Base-by-base conservation (phyloP, 1,140 invertebrate species). In the Apis florea region DNA sequence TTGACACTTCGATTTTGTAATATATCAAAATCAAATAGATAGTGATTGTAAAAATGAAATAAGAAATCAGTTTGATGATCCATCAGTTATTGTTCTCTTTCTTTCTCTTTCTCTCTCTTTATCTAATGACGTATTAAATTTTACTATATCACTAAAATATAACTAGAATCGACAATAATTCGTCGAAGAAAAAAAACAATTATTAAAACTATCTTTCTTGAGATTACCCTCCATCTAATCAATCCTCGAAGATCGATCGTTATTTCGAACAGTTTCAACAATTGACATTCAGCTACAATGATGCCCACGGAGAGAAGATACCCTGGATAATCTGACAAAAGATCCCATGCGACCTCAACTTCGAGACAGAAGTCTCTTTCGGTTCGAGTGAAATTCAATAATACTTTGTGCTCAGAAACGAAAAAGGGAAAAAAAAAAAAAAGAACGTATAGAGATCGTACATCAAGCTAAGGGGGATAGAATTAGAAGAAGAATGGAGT, bases 301-400 rank as follows among this genome's bases (percentile, higher is more conserved):
- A 17, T n/a, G 19, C 15, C 54, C 24, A 12, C 17, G 8, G 47
- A 66, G 24, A 53, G 12, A 17, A 67, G 61, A 66, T 63, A 72
- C 49, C 17, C 26, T 61, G 6, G 54, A 47, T 17, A 54, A 69
- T 49, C 66, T 61, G 73, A 77, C 66, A 64, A 70, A 69, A 59
- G 80, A 82, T 82, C 74, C 56, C 49, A 21, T 21, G 79, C 49
- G 72, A 56, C 51, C 9, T 31, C 61, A 26, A 49, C 24, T n/a
- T 3, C 40, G 24, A 19, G 19, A 53, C 54, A 54, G 64, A 68
- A 76, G 63, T 76, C 72, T 59, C 63, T 21, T n/a, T 66, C 64
- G 26, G 49, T 69, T 61, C 74, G 26, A 13, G 58, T 51, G 67
- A 82, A 78, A 82, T 82, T 78, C 67, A 82, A 82, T 82, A 78